These are phyloP conservation scores for Karalla daura DNA, from an alignment of 2,797 vertebrate species.

Conservation along the genomic window DNA sequence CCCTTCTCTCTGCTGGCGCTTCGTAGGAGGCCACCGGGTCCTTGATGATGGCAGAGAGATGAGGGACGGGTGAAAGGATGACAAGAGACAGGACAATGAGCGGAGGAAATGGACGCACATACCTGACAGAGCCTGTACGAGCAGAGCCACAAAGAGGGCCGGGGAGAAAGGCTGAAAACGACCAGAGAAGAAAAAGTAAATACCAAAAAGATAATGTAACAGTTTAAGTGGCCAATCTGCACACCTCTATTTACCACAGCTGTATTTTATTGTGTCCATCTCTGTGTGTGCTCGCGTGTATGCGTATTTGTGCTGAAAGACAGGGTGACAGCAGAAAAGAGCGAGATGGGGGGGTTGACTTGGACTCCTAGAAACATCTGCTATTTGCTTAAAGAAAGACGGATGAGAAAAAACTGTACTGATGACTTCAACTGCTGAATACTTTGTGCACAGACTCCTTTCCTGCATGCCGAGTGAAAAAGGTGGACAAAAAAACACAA, in stretches of 20 bases:
- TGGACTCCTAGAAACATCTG: conserved; percentile 49
- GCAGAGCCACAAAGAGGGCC: conserved; percentile 50
- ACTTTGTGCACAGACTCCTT: conserved; percentile 25
- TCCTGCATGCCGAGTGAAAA: not conserved
- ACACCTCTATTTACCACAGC: conserved; percentile 54
- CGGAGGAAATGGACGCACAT: conserved; percentile 66
- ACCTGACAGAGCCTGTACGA: conserved; percentile 60
- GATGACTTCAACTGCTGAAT: conserved; percentile 39
- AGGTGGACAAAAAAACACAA: conserved; percentile 11
- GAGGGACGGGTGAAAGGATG: conserved; percentile 76
- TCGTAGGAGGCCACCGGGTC: conserved; percentile 83
- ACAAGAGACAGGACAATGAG: conserved; percentile 77
- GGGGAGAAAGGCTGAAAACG: conserved; percentile 55
- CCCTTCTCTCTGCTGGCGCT: conserved; percentile 77
- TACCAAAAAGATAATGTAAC: conserved; percentile 64
- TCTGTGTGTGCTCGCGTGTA: conserved; percentile 21
- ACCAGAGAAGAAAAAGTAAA: conserved; percentile 65
- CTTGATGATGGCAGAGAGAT: conserved; percentile 79
- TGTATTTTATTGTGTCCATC: conserved; percentile 40
- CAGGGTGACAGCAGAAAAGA: conserved; percentile 18
- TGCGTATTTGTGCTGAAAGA: conserved; percentile 31
- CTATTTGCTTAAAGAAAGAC: conserved; percentile 26
- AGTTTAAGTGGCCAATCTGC: conserved; percentile 71
- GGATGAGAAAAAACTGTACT: conserved; percentile 1
- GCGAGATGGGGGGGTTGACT: conserved; percentile 23